Evolutionary conservation across 1,140 invertebrate genomes (phyloP), one percentile per base, ranked within the genome.

Genomic region (Drosophila simulans): DNA sequence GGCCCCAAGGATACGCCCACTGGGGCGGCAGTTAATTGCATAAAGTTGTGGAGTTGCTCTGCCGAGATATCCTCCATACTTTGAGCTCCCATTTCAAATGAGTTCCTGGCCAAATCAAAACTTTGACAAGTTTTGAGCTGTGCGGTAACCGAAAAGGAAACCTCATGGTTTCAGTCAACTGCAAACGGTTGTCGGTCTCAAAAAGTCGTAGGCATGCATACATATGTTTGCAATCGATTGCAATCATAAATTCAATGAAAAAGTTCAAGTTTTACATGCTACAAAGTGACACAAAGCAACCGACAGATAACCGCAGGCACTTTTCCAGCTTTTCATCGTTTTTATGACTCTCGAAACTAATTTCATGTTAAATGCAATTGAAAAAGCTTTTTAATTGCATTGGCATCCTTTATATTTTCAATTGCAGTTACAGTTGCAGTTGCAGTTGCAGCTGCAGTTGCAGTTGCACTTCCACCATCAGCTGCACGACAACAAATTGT

Each of bases 321-420:
- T 71, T 71, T 68, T 13, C 20, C 43, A 40, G 68, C 65, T 70
- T 71, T 70, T 70, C 66, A 69, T 45, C 31, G 48, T 70, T 70
- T 70, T 71, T 70, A 70, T 71, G 25, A 20, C 65, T 31, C 65
- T 70, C 56, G 65, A 70, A 71, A 71, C 68, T 71, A 71, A 71
- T 70, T 70, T 57, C 51, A 68, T 70, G 68, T 70, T 57, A 70
- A 70, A 70, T 70, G 68, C 64, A 70, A 70, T 71, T 70, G 65
- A 70, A 71, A 71, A 57, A 42, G 65, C 65, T 57, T 70, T 71
- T 71, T 71, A 71, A 71, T 71, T 71, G 68, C 65, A 70, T 71
- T 57, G 64, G 40, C 66, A 68, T 70, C 49, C 66, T 69, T 70
- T 69, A 48, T 53, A 25, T 25, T 39, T 69, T 39, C 62, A 68